These are phyloP conservation scores for Drosophila monieri DNA, from an alignment of 2,888 invertebrate species.

Conservation along the genomic window DNA sequence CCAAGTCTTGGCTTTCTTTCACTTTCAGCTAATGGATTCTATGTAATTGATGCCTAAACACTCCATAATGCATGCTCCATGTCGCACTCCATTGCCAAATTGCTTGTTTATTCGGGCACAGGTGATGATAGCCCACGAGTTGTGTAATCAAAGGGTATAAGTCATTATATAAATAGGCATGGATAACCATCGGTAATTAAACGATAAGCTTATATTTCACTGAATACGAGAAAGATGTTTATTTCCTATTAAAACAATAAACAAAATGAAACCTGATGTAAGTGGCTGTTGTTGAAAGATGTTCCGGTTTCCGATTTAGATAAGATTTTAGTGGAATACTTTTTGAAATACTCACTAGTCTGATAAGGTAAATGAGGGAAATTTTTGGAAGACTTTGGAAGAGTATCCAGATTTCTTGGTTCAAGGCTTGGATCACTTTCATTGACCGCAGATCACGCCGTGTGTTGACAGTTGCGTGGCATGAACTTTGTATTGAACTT, in stretches of 20 bases:
- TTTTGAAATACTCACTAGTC: background rate
- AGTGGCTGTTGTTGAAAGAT: background rate
- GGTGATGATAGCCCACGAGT: slow-evolving; percentile 53
- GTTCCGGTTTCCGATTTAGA: slow-evolving; percentile 1
- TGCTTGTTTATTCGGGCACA: slow-evolving; percentile 43
- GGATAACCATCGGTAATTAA: slow-evolving; percentile 40
- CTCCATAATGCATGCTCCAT: slow-evolving; percentile 29
- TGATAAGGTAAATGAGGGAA: background rate
- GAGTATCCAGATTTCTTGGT: slow-evolving; percentile 11
- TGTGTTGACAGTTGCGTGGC: slow-evolving; percentile 39
- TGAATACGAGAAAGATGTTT: slow-evolving; percentile 20
- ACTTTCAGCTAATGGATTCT: slow-evolving; percentile 71
- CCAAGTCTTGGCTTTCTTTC: slow-evolving; percentile 58
- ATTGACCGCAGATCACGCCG: slow-evolving; percentile 12
- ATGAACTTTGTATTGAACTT: slow-evolving; percentile 69
- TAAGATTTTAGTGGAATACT: background rate
- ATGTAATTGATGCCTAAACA: slow-evolving; percentile 54
- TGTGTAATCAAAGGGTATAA: slow-evolving; percentile 54
- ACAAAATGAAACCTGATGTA: background rate
- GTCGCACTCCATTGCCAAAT: slow-evolving; percentile 63
- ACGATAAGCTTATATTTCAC: slow-evolving; percentile 38
- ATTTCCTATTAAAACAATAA: slow-evolving; percentile 16
- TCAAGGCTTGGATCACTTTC: slow-evolving; percentile 6
- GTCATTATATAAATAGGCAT: slow-evolving; percentile 39
- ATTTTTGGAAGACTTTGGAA: background rate